Conservation (phyloP, 1,140 invertebrate genomes). For the Eulimnadia texana region DNA sequence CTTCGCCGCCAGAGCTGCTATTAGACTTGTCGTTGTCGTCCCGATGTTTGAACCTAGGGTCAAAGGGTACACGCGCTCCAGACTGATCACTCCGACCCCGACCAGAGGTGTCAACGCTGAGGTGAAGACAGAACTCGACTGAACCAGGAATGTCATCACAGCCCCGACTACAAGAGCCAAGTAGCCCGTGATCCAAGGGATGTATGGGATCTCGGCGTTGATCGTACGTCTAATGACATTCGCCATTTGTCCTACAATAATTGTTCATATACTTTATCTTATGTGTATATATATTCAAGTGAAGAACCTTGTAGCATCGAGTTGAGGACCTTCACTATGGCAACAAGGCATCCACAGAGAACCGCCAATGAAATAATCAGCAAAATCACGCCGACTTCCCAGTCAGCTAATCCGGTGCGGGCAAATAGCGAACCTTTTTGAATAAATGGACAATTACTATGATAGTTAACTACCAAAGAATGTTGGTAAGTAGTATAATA, state of each 20-base stretch:
- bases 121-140: constrained; percentile 43
- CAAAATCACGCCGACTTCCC: constrained; percentile 34
- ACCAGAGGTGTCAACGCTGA: constrained; percentile 44
- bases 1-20: constrained; percentile 31
- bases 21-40: constrained; percentile 35
- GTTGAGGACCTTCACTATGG: constrained; percentile 38
- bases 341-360: constrained; percentile 36
- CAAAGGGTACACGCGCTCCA: constrained; percentile 40
- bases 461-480: neutral
- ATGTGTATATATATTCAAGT: neutral
- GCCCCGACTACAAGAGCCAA: constrained; percentile 38
- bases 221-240: constrained; percentile 33
- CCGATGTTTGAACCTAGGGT: constrained; percentile 41
- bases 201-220: constrained; percentile 34
- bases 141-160: constrained; percentile 39
- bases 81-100: constrained; percentile 36
- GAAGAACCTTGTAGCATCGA: constrained; percentile 25
- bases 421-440: neutral
- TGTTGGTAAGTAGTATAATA: neutral
- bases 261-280: neutral
- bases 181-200: constrained; percentile 35
- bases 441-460: neutral
- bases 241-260: constrained; percentile 34
- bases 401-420: constrained; percentile 28
- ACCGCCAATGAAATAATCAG: constrained; percentile 32